Percentiles rank a stretch among this genome's conserved stretches.
phyloP scores from a whole-genome alignment of 2,797 vertebrate species.

The Hemitrygon akajei region DNA sequence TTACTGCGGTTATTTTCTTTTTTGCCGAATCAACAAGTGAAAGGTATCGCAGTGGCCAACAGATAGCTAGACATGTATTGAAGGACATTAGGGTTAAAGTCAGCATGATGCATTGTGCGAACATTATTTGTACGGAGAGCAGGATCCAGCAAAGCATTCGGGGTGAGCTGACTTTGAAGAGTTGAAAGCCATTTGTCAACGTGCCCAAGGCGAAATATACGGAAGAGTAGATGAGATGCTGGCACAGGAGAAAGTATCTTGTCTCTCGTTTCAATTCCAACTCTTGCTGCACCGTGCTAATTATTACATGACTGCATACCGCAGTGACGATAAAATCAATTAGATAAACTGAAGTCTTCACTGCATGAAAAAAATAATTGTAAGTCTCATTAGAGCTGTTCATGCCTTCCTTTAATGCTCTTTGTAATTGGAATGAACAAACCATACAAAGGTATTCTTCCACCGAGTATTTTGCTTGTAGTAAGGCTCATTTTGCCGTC shows the following conservation, averaged over 20 bases:
- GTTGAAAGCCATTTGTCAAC: conserved; percentile 44
- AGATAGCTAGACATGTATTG: conserved; percentile 48
- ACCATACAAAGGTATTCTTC: not conserved
- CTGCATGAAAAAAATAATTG: conserved; percentile 40
- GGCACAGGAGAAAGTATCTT: conserved; percentile 49
- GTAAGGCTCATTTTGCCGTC: not conserved
- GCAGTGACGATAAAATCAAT: conserved; percentile 49
- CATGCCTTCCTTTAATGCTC: conserved; percentile 37
- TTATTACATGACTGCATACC: conserved; percentile 46
- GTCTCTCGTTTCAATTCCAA: conserved; percentile 45
- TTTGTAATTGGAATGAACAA: not conserved
- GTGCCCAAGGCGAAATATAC: conserved; percentile 50
- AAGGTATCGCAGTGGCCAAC: conserved; percentile 48
- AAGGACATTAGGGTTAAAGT: conserved; percentile 54
- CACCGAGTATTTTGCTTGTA: not conserved
- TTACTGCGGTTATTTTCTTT: conserved; percentile 42
- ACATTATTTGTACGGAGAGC: conserved; percentile 50
- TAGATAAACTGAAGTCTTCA: conserved; percentile 49
- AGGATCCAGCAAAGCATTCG: conserved; percentile 49
- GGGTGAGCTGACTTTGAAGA: conserved; percentile 41
- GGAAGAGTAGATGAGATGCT: conserved; percentile 49
- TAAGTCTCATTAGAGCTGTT: conserved; percentile 45
- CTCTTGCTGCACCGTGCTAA: conserved; percentile 43
- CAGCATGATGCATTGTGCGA: conserved; percentile 51
- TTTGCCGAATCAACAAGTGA: conserved; percentile 41